Evolutionary conservation across 2,888 invertebrate genomes (phyloP).

Genomic region (Lasioglossum calceatum): DNA sequence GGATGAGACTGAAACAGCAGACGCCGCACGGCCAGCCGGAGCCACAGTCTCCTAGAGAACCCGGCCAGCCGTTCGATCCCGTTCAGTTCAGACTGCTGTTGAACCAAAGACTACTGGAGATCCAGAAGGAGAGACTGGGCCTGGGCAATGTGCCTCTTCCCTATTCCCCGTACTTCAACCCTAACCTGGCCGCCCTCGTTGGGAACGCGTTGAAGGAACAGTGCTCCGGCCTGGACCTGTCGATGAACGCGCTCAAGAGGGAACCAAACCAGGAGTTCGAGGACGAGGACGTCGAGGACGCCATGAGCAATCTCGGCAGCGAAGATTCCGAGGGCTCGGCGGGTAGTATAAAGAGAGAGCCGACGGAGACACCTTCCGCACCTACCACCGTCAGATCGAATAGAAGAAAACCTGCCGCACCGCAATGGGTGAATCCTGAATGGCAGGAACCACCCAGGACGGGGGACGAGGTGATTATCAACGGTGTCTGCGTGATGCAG

Average conservation of each 20-base stretch:
- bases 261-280: conserved; percentile 92
- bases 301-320: conserved; percentile 90
- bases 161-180: conserved; percentile 92
- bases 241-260: conserved; percentile 92
- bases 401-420: conserved; percentile 96
- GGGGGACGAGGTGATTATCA: conserved; percentile 94
- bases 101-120: conserved; percentile 94
- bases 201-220: conserved; percentile 91
- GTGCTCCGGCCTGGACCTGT: conserved; percentile 94
- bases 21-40: conserved; percentile 91
- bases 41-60: conserved; percentile 91
- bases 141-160: conserved; percentile 91
- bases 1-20: conserved; percentile 98
- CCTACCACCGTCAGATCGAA: conserved; percentile 86
- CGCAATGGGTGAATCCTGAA: conserved; percentile 98
- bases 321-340: conserved; percentile 87
- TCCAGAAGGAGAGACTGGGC: conserved; percentile 94
- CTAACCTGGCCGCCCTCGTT: conserved; percentile 91
- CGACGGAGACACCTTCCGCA: conserved; percentile 80
- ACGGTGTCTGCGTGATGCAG: conserved; percentile 97
- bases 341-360: conserved; percentile 82
- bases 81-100: conserved; percentile 95
- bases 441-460: conserved; percentile 89
- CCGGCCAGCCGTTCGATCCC: conserved; percentile 94
- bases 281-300: conserved; percentile 88